Evolutionary conservation across 2,797 vertebrate genomes (phyloP).

Genomic region (Meda fulgida): DNA sequence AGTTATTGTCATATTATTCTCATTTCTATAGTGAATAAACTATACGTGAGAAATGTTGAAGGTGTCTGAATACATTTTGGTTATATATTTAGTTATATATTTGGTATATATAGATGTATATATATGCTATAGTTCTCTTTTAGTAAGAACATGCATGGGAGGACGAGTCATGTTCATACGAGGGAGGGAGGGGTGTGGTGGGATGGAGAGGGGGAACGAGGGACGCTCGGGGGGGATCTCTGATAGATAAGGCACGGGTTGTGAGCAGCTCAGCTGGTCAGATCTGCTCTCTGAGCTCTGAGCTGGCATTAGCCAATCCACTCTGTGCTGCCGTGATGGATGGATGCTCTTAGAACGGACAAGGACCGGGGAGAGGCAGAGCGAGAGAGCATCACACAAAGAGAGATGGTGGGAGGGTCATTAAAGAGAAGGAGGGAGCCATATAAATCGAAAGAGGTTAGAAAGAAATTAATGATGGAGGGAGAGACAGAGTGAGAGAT

Average conservation of each 20-base stretch:
- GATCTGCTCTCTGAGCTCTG: conserved; percentile 67
- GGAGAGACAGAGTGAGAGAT: conserved; percentile 41
- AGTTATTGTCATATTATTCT: too few relatives aligned
- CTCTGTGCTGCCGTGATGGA: conserved; percentile 67
- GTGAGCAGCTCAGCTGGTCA: conserved; percentile 56
- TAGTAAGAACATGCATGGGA: neutral
- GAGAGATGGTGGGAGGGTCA: conserved; percentile 18
- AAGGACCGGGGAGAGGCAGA: conserved; percentile 47
- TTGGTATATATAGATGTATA: too few relatives aligned
- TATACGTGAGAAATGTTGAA: too few relatives aligned
- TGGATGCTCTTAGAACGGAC: conserved; percentile 56
- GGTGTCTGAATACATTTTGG: too few relatives aligned
- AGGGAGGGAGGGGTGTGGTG: neutral
- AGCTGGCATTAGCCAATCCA: conserved; percentile 70
- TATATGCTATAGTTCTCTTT: neutral
- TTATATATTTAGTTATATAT: too few relatives aligned
- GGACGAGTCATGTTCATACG: conserved; percentile 12
- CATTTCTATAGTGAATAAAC: too few relatives aligned
- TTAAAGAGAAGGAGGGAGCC: conserved; percentile 25
- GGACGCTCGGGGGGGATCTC: conserved; percentile 37
- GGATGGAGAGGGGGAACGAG: conserved; percentile 1
- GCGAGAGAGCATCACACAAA: conserved; percentile 5
- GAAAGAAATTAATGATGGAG: conserved; percentile 40
- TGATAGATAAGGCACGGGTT: conserved; percentile 54
- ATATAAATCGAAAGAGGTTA: conserved; percentile 28